These are phyloP conservation scores for Prunella strophiata DNA, from an alignment of 2,797 vertebrate genomes.

Conservation along the genomic window DNA sequence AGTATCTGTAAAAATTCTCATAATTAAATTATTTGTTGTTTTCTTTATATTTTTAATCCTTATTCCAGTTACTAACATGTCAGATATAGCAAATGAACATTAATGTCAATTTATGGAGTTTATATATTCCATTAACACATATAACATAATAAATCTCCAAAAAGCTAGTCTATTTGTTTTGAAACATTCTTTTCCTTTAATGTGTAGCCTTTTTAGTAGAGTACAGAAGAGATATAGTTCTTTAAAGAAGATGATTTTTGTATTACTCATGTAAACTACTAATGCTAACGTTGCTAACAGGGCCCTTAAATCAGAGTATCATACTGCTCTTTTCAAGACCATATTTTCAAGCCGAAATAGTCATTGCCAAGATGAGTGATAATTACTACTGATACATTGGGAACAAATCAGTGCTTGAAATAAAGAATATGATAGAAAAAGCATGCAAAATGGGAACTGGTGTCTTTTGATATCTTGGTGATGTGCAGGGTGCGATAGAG, in stretches of 20 bases:
- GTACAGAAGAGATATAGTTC: constrained; percentile 16
- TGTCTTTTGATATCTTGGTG: not conserved
- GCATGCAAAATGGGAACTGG: not conserved
- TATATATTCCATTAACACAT: constrained; percentile 19
- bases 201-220: not conserved
- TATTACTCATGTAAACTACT: constrained; percentile 42
- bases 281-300: not conserved
- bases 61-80: not conserved
- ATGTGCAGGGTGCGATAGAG: not conserved
- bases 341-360: constrained; percentile 14
- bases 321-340: not conserved
- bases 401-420: not conserved
- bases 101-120: constrained; percentile 35
- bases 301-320: constrained; percentile 23
- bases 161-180: constrained; percentile 27
- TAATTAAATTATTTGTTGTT: not conserved
- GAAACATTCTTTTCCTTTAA: not conserved
- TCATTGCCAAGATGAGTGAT: not conserved
- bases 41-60: constrained; percentile 5
- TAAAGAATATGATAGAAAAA: not conserved
- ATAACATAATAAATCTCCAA: constrained; percentile 5
- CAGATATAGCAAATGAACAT: constrained; percentile 12
- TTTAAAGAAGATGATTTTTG: constrained; percentile 23
- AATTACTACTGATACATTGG: not conserved
- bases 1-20: not conserved